A percentile compares a stretch with the other conserved stretches of the same genome.
These are phyloP conservation scores for Mantis religiosa DNA, from an alignment of 2,888 invertebrate genomes.

Conservation along the genomic window DNA sequence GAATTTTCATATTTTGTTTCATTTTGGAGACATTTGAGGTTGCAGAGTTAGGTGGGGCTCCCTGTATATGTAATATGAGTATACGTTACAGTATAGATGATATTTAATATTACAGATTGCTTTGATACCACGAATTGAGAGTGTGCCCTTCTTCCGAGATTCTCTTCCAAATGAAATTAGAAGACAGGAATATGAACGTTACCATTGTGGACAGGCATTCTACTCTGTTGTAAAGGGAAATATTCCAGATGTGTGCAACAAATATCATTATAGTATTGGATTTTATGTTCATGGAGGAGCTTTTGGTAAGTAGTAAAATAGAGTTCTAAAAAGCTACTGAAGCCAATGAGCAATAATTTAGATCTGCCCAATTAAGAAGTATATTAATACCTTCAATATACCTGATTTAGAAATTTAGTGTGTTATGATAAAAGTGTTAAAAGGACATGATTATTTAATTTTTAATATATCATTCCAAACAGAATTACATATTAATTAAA, in stretches of 20 bases:
- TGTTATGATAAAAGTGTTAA: no score
- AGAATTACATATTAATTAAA: no score
- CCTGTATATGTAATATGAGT: neutral
- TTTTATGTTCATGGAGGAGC: constrained; percentile 82
- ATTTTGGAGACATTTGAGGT: no score
- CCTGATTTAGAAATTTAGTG: no score
- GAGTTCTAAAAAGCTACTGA: no score
- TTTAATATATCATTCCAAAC: no score
- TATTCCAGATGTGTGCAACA: constrained; percentile 73
- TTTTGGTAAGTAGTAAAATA: constrained; percentile 52
- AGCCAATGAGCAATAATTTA: no score
- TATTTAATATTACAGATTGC: constrained; percentile 56
- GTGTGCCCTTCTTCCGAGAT: constrained; percentile 74
- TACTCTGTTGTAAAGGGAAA: constrained; percentile 62
- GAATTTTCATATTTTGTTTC: no score
- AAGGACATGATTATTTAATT: no score
- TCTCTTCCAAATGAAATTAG: constrained; percentile 58
- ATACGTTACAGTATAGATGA: neutral
- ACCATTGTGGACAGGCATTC: constrained; percentile 74
- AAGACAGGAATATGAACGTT: constrained; percentile 69
- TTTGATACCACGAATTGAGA: constrained; percentile 73
- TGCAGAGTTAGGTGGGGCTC: no score
- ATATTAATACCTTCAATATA: no score
- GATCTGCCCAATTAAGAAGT: no score
- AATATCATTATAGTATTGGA: constrained; percentile 80